These are phyloP conservation scores for Panulirus ornatus DNA, from an alignment of 1,140 invertebrate species.

Conservation along the genomic window DNA sequence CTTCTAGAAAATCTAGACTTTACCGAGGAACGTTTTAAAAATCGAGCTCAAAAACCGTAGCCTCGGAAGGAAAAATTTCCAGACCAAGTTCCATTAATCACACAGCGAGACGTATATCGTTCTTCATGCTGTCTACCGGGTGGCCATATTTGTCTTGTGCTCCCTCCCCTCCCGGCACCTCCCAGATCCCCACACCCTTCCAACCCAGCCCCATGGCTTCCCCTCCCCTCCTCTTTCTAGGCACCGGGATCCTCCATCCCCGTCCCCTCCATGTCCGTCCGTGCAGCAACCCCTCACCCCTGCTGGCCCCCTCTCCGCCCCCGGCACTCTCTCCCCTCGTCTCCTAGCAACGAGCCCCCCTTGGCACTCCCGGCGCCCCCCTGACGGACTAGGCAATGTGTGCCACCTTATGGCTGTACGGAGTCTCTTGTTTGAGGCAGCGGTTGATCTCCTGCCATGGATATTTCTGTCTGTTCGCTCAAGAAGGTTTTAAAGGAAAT, in stretches of 20 bases:
- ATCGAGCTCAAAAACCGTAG: conserved; percentile 47
- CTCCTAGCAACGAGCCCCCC: conserved; percentile 62
- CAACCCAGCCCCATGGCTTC: neutral
- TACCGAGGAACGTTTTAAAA: conserved; percentile 42
- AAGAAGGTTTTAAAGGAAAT: no score
- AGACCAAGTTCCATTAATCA: conserved; percentile 62
- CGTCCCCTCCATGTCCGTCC: neutral
- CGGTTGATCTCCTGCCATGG: conserved; percentile 58
- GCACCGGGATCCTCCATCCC: neutral
- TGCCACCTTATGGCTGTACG: conserved; percentile 59
- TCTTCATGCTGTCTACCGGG: conserved; percentile 66
- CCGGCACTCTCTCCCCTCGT: conserved; percentile 58
- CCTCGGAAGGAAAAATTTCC: conserved; percentile 58
- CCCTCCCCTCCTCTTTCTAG: neutral
- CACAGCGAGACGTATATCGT: conserved; percentile 65
- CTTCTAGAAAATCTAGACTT: conserved; percentile 24
- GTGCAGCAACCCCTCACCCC: neutral
- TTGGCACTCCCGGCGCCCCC: conserved; percentile 30
- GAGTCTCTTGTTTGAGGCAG: conserved; percentile 64
- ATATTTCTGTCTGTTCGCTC: conserved; percentile 51
- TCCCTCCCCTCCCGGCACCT: neutral
- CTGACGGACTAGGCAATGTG: conserved; percentile 72
- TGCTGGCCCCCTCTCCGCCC: conserved; percentile 17
- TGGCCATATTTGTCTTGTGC: conserved; percentile 69
- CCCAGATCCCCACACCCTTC: neutral